Evolutionary conservation across 2,888 invertebrate genomes (phyloP), one percentile per base, ranked within the genome.

Genomic region (Ophioninae sp.): DNA sequence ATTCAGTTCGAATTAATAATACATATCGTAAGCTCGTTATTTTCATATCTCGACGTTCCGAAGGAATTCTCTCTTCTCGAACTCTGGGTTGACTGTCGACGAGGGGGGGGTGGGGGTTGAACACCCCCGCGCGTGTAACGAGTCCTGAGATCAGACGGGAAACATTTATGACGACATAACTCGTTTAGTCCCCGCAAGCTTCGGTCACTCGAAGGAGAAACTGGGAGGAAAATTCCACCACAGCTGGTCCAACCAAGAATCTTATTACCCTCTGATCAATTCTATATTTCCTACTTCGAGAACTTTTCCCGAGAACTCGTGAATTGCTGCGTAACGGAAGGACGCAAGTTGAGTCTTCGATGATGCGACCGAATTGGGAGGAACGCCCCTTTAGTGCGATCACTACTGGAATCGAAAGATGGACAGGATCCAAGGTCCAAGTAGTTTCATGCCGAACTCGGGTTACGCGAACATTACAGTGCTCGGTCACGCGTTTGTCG

Each of bases 81-180:
- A 58, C 30, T 10, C 1, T 1, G 30, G 30, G 30, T 30, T 30
- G 3, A 39, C 51, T 3, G 30, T 20, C 39, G 13, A 67, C 51
- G 13, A 67, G 17, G 3, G 58, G 37, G 17, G 37, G 30, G 1
- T 30, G 2, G 41, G 10, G n/a, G 37, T 7, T 51, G 61, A 63
- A 61, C 13, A 58, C 23, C 68, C 51, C 61, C 82, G 71, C 79
- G 79, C 58, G 74, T 82, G 59, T 75, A 71, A 76, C 79, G 81
- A 76, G 79, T 76, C 81, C 77, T 75, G 85, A 83, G 85, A 86
- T 87, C 87, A 75, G 82, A 81, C 65, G 85, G 85, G 85, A 88
- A 89, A 88, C 88, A 88, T 89, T 88, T 89, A 89, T 87, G 87
- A 87, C 85, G 85, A 74, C 86, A 86, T 89, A 89, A 88, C 87